Base-by-base conservation (phyloP, 2,888 invertebrate genomes). In the Chrysolina americana region DNA sequence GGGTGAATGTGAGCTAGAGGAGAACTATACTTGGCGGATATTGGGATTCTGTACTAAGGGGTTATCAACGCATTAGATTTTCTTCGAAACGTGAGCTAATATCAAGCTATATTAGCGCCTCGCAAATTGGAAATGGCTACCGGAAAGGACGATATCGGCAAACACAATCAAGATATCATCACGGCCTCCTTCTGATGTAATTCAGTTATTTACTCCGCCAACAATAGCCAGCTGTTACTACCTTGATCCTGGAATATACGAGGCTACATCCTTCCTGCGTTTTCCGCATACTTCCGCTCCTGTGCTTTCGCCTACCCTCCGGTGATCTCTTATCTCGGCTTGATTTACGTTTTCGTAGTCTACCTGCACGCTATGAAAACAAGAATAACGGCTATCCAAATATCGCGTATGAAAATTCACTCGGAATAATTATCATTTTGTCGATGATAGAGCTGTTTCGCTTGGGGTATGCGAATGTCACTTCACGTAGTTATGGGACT, bases 201-300 rank as follows among this genome's bases (percentile, higher is more conserved):
- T 79, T 77, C 75, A 76, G 76, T 77, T 66, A 73, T 78, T 80
- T 77, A 75, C 75, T 78, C 71, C 66, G 76, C 76, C 74, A 77
- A 80, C 80, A 80, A 80, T 79, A 77, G 74, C 77, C 77, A 76
- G 79, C 75, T 80, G 79, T 77, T 77, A 77, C 79, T 76, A 76
- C 78, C 78, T 78, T 76, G 76, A 76, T 79, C 78, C 79, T 59
- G 77, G 77, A 80, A 79, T 79, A 77, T 78, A 80, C 76, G 77
- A 72, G 74, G 74, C 76, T 74, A 79, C 80, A 80, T 80, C 80
- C 80, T 80, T 80, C 79, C 80, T 75, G 76, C 70, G 75, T 66
- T 78, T 79, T 73, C 78, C 76, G 75, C 78, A 76, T 62, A 77
- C 79, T 76, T 78, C 80, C 78, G 76, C 75, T 68, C 73, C 71